These are phyloP conservation scores for Belgica antarctica DNA, from an alignment of 2,888 invertebrate genomes.

Conservation along the genomic window DNA sequence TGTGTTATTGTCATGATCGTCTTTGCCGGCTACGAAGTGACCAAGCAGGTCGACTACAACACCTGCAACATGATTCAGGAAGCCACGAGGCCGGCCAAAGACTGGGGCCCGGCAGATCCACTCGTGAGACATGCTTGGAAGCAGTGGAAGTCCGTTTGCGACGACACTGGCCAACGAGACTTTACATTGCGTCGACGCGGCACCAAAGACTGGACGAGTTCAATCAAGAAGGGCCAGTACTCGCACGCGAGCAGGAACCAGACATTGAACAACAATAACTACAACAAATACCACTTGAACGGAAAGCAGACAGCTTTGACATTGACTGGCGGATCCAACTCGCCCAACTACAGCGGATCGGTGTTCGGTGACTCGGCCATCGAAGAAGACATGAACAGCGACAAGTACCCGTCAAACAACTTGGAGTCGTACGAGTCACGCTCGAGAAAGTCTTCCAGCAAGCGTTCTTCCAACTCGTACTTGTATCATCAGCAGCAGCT, in stretches of 20 bases:
- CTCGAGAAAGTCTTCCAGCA: conserved; percentile 15
- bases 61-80: conserved; percentile 56
- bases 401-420: conserved; percentile 54
- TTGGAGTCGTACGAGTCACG: conserved; percentile 49
- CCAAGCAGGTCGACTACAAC: conserved; percentile 55
- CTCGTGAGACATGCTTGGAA: conserved; percentile 55
- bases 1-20: conserved; percentile 50
- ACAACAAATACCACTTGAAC: conserved; percentile 40
- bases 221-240: conserved; percentile 55
- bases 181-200: conserved; percentile 54
- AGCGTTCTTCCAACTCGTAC: neutral
- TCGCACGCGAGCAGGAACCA: conserved; percentile 49
- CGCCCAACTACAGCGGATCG: conserved; percentile 55
- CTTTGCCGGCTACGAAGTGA: conserved; percentile 53
- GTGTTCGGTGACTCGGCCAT: conserved; percentile 56
- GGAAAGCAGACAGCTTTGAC: conserved; percentile 47
- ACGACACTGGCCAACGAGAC: conserved; percentile 54
- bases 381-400: conserved; percentile 55
- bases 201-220: conserved; percentile 55
- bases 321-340: conserved; percentile 53
- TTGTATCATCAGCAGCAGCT: neutral
- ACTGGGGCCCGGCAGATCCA: conserved; percentile 56
- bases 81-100: conserved; percentile 55
- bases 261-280: no score
- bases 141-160: conserved; percentile 55